A percentile compares a stretch with the other conserved stretches of the same genome.
phyloP scores from a whole-genome alignment of 2,888 invertebrate species.

The Ceramica pisi region DNA sequence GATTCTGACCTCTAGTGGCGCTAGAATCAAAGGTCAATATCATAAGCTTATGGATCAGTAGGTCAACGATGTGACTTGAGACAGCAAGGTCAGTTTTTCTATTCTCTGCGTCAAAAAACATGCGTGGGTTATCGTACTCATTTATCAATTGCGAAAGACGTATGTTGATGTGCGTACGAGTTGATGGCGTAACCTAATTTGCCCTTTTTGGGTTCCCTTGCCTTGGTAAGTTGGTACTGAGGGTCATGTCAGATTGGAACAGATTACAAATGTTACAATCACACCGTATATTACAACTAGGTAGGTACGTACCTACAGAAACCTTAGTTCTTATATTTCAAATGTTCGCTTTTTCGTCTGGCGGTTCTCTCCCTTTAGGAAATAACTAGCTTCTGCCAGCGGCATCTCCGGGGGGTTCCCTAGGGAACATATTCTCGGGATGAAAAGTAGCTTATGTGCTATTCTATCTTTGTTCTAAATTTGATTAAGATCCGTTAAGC shows the following conservation, averaged over 20 bases:
- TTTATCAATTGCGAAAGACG: slow-evolving; percentile 53
- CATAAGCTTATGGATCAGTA: slow-evolving; percentile 36
- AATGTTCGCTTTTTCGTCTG: too few relatives aligned
- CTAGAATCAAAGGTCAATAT: slow-evolving; percentile 34
- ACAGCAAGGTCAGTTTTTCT: slow-evolving; percentile 56
- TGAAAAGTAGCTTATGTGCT: too few relatives aligned
- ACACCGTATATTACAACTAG: background rate
- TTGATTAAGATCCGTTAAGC: too few relatives aligned
- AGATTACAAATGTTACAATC: background rate
- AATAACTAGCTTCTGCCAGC: too few relatives aligned
- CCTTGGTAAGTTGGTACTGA: slow-evolving; percentile 9
- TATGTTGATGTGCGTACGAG: slow-evolving; percentile 28
- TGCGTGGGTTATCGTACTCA: slow-evolving; percentile 45
- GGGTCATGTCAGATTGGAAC: slow-evolving; percentile 2
- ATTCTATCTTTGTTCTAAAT: too few relatives aligned
- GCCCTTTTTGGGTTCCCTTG: slow-evolving; percentile 28
- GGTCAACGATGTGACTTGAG: slow-evolving; percentile 50
- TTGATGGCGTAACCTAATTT: slow-evolving; percentile 46
- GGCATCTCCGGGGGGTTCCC: too few relatives aligned
- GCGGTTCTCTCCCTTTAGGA: too few relatives aligned
- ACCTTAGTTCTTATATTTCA: background rate
- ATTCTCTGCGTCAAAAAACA: slow-evolving; percentile 43
- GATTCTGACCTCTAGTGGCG: slow-evolving; percentile 32
- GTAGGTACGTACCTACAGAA: background rate
- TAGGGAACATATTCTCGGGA: too few relatives aligned